Conservation (phyloP, 2,888 invertebrate genomes). For the Xylota segnis region DNA sequence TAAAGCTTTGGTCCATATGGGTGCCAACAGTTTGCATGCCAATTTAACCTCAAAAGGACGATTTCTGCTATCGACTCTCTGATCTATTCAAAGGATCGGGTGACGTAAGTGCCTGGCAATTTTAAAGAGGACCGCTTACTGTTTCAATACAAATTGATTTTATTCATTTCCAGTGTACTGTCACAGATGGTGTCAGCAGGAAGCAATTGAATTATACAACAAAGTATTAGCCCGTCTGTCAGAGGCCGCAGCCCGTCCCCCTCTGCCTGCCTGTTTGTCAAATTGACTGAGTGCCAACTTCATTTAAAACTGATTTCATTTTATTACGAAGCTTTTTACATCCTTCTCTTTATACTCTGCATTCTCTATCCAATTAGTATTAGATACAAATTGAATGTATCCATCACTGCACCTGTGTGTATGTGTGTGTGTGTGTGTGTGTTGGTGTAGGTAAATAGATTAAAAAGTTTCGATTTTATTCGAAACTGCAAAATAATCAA, state of each 20-base stretch:
- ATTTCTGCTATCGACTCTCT: too few species aligned
- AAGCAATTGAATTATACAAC: conserved; percentile 51
- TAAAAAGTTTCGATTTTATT: conserved; percentile 68
- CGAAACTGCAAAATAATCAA: conserved; percentile 66
- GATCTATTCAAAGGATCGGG: too few species aligned
- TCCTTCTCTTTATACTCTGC: not conserved
- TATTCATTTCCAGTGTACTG: too few species aligned
- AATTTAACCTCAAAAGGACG: too few species aligned
- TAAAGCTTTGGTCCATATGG: too few species aligned
- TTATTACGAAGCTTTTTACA: conserved; percentile 26
- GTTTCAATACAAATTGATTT: too few species aligned
- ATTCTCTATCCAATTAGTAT: conserved; percentile 67
- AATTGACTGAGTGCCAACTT: conserved; percentile 59
- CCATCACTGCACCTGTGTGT: conserved; percentile 1
- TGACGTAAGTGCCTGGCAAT: too few species aligned
- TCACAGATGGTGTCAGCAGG: conserved; percentile 1
- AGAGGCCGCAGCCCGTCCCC: conserved; percentile 7
- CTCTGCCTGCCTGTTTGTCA: conserved; percentile 36
- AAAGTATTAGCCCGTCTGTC: conserved; percentile 32
- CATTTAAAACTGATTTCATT: conserved; percentile 62
- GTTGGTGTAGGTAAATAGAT: conserved; percentile 44
- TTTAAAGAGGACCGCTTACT: too few species aligned
- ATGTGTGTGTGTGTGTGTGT: not conserved
- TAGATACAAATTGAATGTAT: conserved; percentile 48
- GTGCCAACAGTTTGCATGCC: too few species aligned